These are phyloP conservation scores for Clytia hemisphaerica DNA, from an alignment of 30 jellyfish, hydroid and myxozoan species.

Conservation along the genomic window DNA sequence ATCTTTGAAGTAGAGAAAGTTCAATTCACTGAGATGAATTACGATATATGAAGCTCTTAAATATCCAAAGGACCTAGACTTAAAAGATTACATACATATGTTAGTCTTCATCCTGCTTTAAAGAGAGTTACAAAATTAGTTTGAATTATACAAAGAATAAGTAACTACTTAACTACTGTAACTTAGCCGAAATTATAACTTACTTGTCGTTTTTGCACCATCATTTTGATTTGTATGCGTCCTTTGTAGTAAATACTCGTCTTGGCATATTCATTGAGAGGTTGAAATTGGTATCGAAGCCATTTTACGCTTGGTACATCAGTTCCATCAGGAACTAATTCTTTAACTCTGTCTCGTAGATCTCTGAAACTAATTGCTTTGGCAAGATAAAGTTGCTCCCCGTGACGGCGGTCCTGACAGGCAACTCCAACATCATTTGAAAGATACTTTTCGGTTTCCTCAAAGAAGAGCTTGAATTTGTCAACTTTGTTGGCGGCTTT, in stretches of 20 bases:
- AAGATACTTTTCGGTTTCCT: background rate
- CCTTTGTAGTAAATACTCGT: slow-evolving; percentile 25
- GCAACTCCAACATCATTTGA: slow-evolving; percentile 1
- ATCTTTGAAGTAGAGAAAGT: no score
- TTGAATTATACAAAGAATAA: no score
- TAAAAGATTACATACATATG: no score
- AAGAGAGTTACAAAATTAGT: no score
- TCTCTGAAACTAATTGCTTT: slow-evolving; percentile 27
- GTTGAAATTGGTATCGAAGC: slow-evolving; percentile 25
- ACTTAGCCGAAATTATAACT: no score
- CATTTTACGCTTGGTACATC: slow-evolving; percentile 19
- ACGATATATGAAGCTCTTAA: no score
- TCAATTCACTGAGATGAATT: no score
- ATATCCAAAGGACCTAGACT: no score
- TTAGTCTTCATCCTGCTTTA: no score
- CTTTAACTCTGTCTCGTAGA: slow-evolving; percentile 1
- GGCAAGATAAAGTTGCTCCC: slow-evolving; percentile 23
- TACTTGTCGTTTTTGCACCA: slow-evolving; percentile 2
- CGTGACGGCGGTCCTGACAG: slow-evolving; percentile 9
- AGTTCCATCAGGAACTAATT: slow-evolving; percentile 29
- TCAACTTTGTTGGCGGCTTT: no score
- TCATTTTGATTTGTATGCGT: slow-evolving; percentile 2
- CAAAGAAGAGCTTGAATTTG: no score
- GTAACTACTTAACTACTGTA: no score
- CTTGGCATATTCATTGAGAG: background rate